Evolutionary conservation across 1,140 invertebrate species (phyloP).

Genomic region (Penaeus indicus): DNA sequence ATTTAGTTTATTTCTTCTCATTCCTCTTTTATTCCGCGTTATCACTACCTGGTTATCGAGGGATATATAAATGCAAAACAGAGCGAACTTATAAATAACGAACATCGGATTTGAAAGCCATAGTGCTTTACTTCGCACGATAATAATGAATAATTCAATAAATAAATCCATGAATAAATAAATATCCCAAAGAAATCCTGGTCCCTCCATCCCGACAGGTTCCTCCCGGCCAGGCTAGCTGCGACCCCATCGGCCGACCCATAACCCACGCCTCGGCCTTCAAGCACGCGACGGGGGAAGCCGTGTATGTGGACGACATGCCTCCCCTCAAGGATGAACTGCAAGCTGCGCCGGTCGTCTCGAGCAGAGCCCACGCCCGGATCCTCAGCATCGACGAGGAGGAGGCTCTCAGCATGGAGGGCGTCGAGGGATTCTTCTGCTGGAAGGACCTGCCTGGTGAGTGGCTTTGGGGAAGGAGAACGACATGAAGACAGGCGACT

Average conservation of each 20-base stretch:
- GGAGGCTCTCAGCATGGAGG: constrained; percentile 77
- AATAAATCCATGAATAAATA: too few species aligned
- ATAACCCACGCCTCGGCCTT: constrained; percentile 85
- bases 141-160: too few species aligned
- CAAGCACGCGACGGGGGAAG: constrained; percentile 93
- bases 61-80: too few species aligned
- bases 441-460: constrained; percentile 75
- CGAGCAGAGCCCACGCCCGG: constrained; percentile 84
- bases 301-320: constrained; percentile 92
- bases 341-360: constrained; percentile 83
- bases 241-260: constrained; percentile 85
- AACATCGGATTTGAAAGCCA: too few species aligned
- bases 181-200: too few species aligned
- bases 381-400: constrained; percentile 81
- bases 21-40: too few species aligned
- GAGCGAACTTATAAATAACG: too few species aligned
- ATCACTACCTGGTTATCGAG: too few species aligned
- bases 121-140: too few species aligned
- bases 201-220: constrained; percentile 69
- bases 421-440: constrained; percentile 82
- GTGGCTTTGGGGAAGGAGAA: background rate
- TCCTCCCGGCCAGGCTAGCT: constrained; percentile 74
- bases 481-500: too few species aligned
- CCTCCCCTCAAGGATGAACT: constrained; percentile 81
- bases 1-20: too few species aligned